Conservation (phyloP, 1,140 invertebrate genomes). For the Hirudo medicinalis region DNA sequence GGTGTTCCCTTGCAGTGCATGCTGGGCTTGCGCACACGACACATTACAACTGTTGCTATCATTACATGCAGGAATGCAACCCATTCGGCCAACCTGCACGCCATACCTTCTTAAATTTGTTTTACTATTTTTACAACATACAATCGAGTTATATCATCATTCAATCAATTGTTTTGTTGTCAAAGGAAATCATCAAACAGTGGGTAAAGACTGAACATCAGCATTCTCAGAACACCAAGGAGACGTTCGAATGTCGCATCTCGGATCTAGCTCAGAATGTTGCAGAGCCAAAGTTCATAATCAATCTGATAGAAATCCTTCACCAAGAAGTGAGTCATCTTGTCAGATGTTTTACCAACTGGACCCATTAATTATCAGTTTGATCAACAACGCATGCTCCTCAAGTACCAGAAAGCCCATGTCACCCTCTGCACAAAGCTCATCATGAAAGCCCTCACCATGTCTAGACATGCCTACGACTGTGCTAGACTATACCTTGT, state of each 20-base stretch:
- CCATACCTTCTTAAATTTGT: no score
- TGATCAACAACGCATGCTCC: not conserved
- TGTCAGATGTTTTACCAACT: not conserved
- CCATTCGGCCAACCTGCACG: no score
- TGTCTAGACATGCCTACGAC: conserved; percentile 6
- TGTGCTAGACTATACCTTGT: not conserved
- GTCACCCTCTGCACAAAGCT: not conserved
- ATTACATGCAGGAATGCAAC: no score
- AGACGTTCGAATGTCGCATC: not conserved
- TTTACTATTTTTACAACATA: no score
- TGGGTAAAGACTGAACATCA: conserved; percentile 8
- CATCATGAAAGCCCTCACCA: conserved; percentile 6
- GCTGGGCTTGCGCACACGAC: no score
- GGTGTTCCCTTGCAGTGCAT: no score
- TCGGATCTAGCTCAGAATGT: not conserved
- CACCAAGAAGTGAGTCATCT: conserved; percentile 8
- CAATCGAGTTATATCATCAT: not conserved
- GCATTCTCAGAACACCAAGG: not conserved
- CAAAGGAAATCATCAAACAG: not conserved
- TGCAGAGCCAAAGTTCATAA: conserved; percentile 2
- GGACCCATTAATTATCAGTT: not conserved
- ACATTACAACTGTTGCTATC: no score
- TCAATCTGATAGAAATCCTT: conserved; percentile 11
- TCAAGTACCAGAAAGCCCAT: not conserved
- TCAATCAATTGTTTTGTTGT: not conserved